Evolutionary conservation across 2,888 invertebrate genomes (phyloP).

Genomic region (Margaritifera margaritifera): DNA sequence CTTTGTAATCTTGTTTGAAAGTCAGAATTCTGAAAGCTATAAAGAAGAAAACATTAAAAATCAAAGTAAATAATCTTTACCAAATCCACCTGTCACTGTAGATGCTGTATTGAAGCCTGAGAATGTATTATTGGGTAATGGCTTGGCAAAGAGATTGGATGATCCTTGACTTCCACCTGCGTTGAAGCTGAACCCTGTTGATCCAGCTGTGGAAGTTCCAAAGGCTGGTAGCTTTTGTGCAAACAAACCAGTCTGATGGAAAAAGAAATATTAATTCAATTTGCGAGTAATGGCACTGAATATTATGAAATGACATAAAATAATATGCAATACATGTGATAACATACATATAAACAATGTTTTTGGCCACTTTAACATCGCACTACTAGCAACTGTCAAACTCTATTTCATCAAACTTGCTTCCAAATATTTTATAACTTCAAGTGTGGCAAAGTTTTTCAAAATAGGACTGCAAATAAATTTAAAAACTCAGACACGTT

Average conservation of each 20-base stretch:
- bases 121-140: conserved; percentile 53
- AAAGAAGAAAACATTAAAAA: conserved; percentile 4
- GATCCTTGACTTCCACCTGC: conserved; percentile 25
- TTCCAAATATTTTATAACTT: too few species aligned
- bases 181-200: conserved; percentile 53
- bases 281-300: neutral
- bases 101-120: conserved; percentile 46
- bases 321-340: neutral
- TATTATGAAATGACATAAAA: neutral
- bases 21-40: conserved; percentile 13
- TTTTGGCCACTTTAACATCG: too few species aligned
- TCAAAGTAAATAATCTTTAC: conserved; percentile 24
- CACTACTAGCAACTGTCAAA: too few species aligned
- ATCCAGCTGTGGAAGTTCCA: conserved; percentile 51
- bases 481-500: too few species aligned
- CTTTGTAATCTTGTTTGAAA: neutral
- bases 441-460: too few species aligned
- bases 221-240: conserved; percentile 73
- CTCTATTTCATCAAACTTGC: too few species aligned
- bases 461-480: too few species aligned
- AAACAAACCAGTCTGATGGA: conserved; percentile 63
- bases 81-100: conserved; percentile 41
- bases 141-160: conserved; percentile 60
- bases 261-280: conserved; percentile 4
- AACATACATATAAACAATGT: too few species aligned